Conservation (phyloP, 2,113 vertebrate genomes). For the Muscicapa adusta region DNA sequence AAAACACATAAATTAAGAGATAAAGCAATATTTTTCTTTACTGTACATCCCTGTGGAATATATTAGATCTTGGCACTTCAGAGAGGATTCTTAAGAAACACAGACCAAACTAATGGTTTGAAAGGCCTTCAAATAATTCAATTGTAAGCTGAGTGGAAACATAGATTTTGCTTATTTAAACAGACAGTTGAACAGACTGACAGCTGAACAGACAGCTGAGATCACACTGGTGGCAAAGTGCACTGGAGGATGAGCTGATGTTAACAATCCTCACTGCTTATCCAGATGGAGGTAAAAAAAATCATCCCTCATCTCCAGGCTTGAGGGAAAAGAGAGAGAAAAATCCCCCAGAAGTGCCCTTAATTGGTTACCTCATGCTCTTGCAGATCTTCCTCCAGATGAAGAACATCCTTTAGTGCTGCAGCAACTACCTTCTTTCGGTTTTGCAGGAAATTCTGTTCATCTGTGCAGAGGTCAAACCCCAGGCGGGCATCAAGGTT, state of each 20-base stretch:
- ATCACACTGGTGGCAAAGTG: neutral
- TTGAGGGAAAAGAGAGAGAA: neutral
- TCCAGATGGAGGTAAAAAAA: neutral
- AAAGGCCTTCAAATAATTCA: neutral
- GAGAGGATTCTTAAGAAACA: neutral
- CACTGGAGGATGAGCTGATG: neutral
- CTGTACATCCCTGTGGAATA: neutral
- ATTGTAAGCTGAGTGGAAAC: neutral
- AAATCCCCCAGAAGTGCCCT: neutral
- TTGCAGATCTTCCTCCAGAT: conserved; percentile 68
- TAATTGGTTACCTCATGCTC: conserved; percentile 69
- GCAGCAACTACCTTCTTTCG: conserved; percentile 71
- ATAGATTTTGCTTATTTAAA: neutral
- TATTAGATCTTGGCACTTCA: neutral
- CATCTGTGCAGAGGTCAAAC: conserved; percentile 74
- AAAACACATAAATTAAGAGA: neutral
- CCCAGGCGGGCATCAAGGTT: conserved; percentile 74
- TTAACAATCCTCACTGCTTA: neutral
- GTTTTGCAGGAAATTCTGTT: conserved; percentile 78
- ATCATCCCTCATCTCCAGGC: neutral
- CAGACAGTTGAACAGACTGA: neutral
- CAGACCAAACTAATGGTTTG: neutral
- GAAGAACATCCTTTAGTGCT: conserved; percentile 73
- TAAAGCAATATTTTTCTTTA: neutral
- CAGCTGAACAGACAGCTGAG: neutral